Percentiles rank a stretch among this genome's conserved stretches.
Conservation (phyloP, 2,113 vertebrate species). For the Salvelinus sp. region DNA sequence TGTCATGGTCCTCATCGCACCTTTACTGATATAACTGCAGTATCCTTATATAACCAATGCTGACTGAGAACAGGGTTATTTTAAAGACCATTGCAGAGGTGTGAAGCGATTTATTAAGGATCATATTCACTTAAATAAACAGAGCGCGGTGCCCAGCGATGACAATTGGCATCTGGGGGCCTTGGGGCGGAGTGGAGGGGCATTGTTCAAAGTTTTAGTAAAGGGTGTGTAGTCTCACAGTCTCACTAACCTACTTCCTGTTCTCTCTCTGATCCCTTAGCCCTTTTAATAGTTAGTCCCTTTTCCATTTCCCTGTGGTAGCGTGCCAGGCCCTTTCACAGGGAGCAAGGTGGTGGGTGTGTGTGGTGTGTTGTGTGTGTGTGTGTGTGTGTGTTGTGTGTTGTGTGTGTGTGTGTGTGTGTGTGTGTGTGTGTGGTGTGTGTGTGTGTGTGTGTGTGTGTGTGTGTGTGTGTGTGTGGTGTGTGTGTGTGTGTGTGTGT, state of each 20-base stretch:
- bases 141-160: not conserved
- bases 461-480: not conserved
- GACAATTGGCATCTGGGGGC: slow-evolving; percentile 4
- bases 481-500: too few relatives aligned
- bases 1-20: too few relatives aligned
- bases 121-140: not conserved
- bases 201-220: slow-evolving; percentile 41
- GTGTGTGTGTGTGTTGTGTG: too few relatives aligned
- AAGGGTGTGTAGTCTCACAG: slow-evolving; percentile 41
- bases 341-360: not conserved
- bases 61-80: not conserved
- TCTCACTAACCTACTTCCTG: slow-evolving; percentile 50
- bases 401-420: too few relatives aligned
- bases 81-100: slow-evolving; percentile 3
- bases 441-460: too few relatives aligned
- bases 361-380: too few relatives aligned
- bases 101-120: slow-evolving; percentile 3
- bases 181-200: not conserved
- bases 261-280: slow-evolving; percentile 32
- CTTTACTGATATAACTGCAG: too few relatives aligned
- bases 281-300: slow-evolving; percentile 26
- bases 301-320: slow-evolving; percentile 21
- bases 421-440: too few relatives aligned
- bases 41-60: slow-evolving; percentile 1
- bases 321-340: slow-evolving; percentile 50